phyloP scores from a whole-genome alignment of 2,888 invertebrate species.

The Panzeria rudis region DNA sequence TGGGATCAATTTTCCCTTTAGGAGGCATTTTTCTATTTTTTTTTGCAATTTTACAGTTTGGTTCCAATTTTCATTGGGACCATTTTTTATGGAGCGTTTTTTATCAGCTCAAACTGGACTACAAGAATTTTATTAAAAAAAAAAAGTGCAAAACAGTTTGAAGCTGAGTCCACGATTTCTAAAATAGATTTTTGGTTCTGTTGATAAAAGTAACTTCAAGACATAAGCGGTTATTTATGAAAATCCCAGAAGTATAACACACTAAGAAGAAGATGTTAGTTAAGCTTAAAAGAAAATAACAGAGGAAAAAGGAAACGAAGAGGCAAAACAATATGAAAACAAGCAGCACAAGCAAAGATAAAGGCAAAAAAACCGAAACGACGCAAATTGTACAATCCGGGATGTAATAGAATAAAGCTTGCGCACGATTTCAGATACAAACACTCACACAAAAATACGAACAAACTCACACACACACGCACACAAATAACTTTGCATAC shows the following conservation, averaged over 20 bases:
- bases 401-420: conserved; percentile 65
- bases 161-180: neutral
- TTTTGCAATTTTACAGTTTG: too few relatives aligned
- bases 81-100: too few relatives aligned
- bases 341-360: conserved; percentile 22
- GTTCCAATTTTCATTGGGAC: too few relatives aligned
- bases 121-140: too few relatives aligned
- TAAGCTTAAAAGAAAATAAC: neutral
- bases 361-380: conserved; percentile 56
- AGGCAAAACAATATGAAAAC: conserved; percentile 12
- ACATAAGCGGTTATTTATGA: neutral
- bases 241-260: neutral
- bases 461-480: neutral
- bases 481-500: neutral
- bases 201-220: neutral
- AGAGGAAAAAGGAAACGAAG: neutral
- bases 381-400: conserved; percentile 68
- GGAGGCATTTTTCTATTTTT: too few relatives aligned
- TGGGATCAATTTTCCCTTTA: too few relatives aligned
- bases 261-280: neutral
- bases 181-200: neutral
- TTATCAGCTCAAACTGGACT: too few relatives aligned
- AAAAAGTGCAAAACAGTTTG: too few relatives aligned
- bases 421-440: conserved; percentile 62
- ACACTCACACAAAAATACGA: conserved; percentile 22